These are phyloP conservation scores for Ceyx margarethae DNA, from an alignment of 2,113 vertebrate species.

Conservation along the genomic window DNA sequence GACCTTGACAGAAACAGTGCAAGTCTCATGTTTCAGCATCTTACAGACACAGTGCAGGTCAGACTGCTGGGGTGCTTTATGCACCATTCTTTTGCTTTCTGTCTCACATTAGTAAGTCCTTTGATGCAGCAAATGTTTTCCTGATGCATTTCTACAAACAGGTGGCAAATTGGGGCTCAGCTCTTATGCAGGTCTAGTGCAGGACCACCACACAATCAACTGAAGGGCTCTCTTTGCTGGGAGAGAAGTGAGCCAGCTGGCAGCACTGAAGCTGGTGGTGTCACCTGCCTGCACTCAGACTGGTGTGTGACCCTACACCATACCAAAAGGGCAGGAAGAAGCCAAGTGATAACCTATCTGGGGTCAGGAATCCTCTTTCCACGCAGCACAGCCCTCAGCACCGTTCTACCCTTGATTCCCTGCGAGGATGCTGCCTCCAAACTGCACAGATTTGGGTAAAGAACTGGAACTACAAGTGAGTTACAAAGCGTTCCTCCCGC, in stretches of 20 bases:
- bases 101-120: neutral
- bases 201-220: neutral
- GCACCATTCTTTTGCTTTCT: neutral
- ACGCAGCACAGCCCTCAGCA: neutral
- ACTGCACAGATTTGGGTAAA: rapidly evolving
- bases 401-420: too few relatives aligned
- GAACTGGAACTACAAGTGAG: neutral
- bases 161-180: neutral
- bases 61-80: neutral
- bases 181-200: rapidly evolving
- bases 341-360: neutral
- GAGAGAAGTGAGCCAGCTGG: neutral
- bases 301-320: too few relatives aligned
- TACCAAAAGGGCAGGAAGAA: rapidly evolving
- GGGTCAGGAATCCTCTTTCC: neutral
- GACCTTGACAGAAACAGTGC: neutral
- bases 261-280: neutral
- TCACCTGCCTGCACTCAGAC: neutral
- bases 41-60: neutral
- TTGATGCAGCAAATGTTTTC: neutral
- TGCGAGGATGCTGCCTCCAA: rapidly evolving
- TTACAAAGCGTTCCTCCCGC: neutral
- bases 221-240: neutral
- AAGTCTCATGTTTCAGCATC: rapidly evolving
- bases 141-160: neutral